Base-by-base conservation (phyloP, 2,113 vertebrate species). In the Prunella himalayana region DNA sequence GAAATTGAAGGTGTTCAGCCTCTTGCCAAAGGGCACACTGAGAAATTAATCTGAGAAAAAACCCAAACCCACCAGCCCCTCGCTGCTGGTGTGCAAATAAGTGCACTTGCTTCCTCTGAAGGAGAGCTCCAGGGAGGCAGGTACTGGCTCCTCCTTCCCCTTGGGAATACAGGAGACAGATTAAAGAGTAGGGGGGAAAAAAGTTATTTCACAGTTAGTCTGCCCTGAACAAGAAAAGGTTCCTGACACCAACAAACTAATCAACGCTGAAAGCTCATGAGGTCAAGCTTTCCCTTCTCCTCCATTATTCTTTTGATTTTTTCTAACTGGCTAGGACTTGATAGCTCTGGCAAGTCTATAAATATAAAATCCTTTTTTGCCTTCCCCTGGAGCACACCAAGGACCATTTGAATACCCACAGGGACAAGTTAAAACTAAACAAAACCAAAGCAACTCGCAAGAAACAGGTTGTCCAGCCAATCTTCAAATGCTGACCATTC, bases 251-350 rank as follows among this genome's bases (percentile, higher is more conserved):
- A 79, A 87, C 91, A 69, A 93, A 81, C 87, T 95, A 96, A 97
- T 97, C 95, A 96, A 95, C 15, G 4, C 61, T 86, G 92, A 96
- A 94, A 96, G 76, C 69, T 94, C 94, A 94, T 91, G 76, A 95
- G 94, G 84, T 96, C 92, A 95, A 95, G 61, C 87, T 86, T 95
- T 96, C n/a, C 69, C 30, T 93, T 91, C 90, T 88, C 60, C 54
- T 84, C 85, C 73, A 93, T 96, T 90, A 94, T 93, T 82, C 79
- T 93, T 96, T 81, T 83, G 73, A 86, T 70, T 81, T 90, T 97
- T 93, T 88, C 82, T 76, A 82, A 83, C 84, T 92, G 69, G 15
- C 68, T 92, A n/a, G 47, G 69, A 95, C 83, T 93, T 9, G 7
- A 90, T 56, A 6, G 1, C 39, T 93, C 65, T 64, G 50, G 66